Evolutionary conservation across 2,113 vertebrate species (phyloP), one percentile per base, ranked within the genome.

Genomic region (Sturnira hondurensis): DNA sequence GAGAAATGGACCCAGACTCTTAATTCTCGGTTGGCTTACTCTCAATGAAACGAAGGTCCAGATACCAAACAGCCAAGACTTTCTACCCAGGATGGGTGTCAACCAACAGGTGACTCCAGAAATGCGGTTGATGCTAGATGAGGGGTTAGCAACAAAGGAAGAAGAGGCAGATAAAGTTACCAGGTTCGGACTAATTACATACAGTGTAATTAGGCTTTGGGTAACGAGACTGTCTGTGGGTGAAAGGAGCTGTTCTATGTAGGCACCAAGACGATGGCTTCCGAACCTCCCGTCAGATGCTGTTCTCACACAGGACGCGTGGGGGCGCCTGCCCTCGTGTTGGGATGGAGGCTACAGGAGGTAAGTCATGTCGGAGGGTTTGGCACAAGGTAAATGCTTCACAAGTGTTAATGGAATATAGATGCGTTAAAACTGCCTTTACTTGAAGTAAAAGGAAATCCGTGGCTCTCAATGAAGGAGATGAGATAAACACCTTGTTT

Each of bases 1-100:
- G 71, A 96, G 91, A 95, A 94, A 90, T 19, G 81, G 92, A 90
- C 65, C 43, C 85, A 81, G 82, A 91, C 95, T 96, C 47, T 97
- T 91, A 92, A 86, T 81, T 95, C 61, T 84, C 88, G 74, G 61
- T 47, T 91, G 77, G 86, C 52, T 97, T 77, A 89, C 71, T 95
- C 50, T 94, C 50, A 85, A 47, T 74, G 74, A 96, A 94, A 96
- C 85, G 91, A 94, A 96, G 41, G 31, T 86, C 43, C 76, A 47
- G 36, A 56, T 70, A 56, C 92, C 61, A 91, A n/a, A 63, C 2
- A 93, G 82, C 50, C 15, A 89, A 96, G 93, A 61, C 31, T 78
- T 92, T 22, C 54, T 14, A 84, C 43, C 36, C 43, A 78, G 89
- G 86, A 78, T 31, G 47, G 73, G 85, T 70, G 17, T 20, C 56